Conservation (phyloP, 2,888 invertebrate species). For the Harpagoxenus sublaevis region DNA sequence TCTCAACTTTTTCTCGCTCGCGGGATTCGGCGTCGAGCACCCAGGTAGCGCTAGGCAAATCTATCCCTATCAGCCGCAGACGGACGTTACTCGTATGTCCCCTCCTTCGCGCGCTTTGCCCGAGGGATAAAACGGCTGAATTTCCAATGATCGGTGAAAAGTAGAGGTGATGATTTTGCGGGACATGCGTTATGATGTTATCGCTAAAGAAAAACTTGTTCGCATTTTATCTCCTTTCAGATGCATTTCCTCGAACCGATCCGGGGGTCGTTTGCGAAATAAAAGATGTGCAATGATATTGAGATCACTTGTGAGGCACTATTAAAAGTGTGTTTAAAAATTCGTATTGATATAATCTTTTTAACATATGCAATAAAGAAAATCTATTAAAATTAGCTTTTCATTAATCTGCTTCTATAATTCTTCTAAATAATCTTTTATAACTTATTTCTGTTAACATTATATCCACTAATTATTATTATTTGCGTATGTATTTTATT, state of each 20-base stretch:
- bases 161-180: constrained; percentile 31
- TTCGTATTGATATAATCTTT: background rate
- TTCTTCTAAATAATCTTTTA: background rate
- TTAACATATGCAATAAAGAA: background rate
- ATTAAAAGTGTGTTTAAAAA: background rate
- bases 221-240: background rate
- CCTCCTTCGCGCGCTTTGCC: background rate
- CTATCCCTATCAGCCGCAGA: constrained; percentile 76
- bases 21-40: constrained; percentile 50
- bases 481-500: background rate
- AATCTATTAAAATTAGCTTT: background rate
- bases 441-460: background rate
- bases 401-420: background rate
- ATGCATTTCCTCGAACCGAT: background rate
- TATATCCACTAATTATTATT: background rate
- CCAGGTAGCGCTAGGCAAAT: constrained; percentile 72
- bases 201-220: background rate
- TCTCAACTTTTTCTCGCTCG: constrained; percentile 72
- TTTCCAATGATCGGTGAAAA: constrained; percentile 40
- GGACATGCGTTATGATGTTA: constrained; percentile 22
- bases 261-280: background rate
- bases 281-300: background rate
- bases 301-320: background rate
- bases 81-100: constrained; percentile 60
- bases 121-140: constrained; percentile 47